Conservation (phyloP, 2,797 vertebrate genomes). For the Myotis pilosus region DNA sequence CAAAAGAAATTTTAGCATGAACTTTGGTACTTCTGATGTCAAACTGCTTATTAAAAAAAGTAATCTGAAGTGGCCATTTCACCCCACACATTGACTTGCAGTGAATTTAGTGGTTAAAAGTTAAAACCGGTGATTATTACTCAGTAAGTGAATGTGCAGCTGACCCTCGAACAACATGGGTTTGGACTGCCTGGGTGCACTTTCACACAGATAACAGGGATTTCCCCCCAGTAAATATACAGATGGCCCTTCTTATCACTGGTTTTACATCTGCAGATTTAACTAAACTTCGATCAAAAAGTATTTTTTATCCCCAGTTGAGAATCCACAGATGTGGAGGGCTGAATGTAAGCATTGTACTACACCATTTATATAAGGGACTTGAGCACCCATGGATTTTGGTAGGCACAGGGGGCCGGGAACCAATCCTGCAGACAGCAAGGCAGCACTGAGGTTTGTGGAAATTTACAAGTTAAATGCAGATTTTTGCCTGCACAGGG, state of each 20-base stretch:
- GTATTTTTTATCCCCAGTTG: background rate
- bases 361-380: background rate
- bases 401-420: background rate
- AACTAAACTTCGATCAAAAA: background rate
- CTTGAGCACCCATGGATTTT: background rate
- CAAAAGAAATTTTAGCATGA: background rate
- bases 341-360: background rate
- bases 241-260: background rate
- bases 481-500: background rate
- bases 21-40: background rate
- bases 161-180: background rate
- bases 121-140: background rate
- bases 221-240: background rate
- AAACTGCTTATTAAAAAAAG: slow-evolving; percentile 2
- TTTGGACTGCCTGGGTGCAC: background rate
- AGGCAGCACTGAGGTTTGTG: background rate
- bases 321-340: background rate
- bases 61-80: background rate
- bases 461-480: background rate
- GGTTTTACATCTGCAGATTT: background rate
- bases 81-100: background rate
- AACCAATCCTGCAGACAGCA: background rate
- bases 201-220: background rate
- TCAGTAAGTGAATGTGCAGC: background rate
- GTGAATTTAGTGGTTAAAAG: background rate